A percentile compares a stretch with the other conserved stretches of the same genome.
Conservation (phyloP, 2,113 vertebrate genomes). For the Crypturellus undulatus region DNA sequence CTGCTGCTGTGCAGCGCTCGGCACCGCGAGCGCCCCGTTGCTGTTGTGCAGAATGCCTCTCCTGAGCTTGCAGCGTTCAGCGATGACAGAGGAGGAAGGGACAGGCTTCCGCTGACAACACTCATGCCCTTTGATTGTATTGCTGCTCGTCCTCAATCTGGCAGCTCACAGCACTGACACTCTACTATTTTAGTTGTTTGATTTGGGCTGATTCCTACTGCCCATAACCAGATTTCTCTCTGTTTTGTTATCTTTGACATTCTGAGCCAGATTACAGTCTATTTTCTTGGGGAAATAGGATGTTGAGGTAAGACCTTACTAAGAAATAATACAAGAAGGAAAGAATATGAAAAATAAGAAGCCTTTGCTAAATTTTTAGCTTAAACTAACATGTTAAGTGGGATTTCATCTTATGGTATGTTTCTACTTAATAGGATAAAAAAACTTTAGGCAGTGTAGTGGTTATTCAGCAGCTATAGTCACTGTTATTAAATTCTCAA, state of each 20-base stretch:
- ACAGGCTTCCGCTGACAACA: slow-evolving; percentile 14
- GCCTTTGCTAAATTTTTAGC: neutral
- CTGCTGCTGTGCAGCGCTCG: neutral
- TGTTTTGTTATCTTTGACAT: neutral
- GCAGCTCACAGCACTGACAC: neutral
- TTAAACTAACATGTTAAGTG: neutral
- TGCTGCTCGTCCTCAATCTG: neutral
- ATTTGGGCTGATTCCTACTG: neutral
- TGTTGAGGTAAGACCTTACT: neutral
- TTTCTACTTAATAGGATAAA: neutral
- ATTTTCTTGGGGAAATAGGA: neutral
- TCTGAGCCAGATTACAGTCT: neutral
- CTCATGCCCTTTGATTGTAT: neutral
- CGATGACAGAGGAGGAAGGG: slow-evolving; percentile 52
- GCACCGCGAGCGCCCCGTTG: neutral
- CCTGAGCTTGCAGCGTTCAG: neutral
- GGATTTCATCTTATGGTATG: neutral
- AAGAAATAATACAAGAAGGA: neutral
- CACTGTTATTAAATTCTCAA: neutral
- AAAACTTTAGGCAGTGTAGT: neutral
- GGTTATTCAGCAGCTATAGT: neutral
- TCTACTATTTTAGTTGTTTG: neutral
- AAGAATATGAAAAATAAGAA: neutral
- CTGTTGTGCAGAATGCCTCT: neutral
- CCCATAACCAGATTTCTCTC: neutral